Percentiles rank a stretch among this genome's conserved stretches.
phyloP scores from a whole-genome alignment of 37 sponge, comb jelly and placozoan species.

The Cliona cf. orientalis region DNA sequence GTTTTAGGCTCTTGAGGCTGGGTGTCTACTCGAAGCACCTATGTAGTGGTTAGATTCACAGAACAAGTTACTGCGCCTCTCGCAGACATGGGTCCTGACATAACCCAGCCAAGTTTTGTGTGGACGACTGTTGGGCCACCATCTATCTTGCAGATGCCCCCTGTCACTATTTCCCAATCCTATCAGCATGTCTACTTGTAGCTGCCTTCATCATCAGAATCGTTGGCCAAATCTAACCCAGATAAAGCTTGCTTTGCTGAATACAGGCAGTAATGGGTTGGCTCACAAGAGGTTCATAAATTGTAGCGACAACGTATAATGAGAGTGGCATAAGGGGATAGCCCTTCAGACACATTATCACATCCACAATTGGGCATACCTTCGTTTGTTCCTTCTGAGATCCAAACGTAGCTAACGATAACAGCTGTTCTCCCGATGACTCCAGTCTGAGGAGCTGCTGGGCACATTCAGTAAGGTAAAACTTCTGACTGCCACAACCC shows the following conservation, averaged over 20 bases:
- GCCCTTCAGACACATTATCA: no score
- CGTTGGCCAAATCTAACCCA: constrained; percentile 4
- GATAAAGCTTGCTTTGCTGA: no score
- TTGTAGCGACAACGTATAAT: neutral
- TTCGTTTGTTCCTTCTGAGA: no score
- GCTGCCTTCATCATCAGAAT: neutral
- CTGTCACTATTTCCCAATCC: constrained; percentile 31
- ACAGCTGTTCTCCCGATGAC: neutral
- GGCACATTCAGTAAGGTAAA: constrained; percentile 23
- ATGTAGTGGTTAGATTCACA: neutral
- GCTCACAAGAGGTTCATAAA: neutral
- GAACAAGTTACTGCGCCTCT: no score
- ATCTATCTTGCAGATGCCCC: neutral
- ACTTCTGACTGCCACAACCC: constrained; percentile 14
- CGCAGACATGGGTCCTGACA: constrained; percentile 25
- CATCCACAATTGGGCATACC: neutral
- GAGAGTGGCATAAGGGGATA: no score
- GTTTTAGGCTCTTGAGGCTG: no score
- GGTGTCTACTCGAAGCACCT: neutral
- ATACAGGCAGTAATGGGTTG: neutral
- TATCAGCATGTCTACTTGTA: constrained; percentile 16
- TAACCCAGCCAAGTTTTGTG: constrained; percentile 31
- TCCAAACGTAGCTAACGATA: constrained; percentile 31
- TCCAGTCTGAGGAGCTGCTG: neutral
- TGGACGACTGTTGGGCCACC: constrained; percentile 1